Percentiles rank a stretch among this genome's conserved stretches.
Evolutionary conservation across 2,113 vertebrate genomes (phyloP).

Genomic region (Haemorhous mexicanus): DNA sequence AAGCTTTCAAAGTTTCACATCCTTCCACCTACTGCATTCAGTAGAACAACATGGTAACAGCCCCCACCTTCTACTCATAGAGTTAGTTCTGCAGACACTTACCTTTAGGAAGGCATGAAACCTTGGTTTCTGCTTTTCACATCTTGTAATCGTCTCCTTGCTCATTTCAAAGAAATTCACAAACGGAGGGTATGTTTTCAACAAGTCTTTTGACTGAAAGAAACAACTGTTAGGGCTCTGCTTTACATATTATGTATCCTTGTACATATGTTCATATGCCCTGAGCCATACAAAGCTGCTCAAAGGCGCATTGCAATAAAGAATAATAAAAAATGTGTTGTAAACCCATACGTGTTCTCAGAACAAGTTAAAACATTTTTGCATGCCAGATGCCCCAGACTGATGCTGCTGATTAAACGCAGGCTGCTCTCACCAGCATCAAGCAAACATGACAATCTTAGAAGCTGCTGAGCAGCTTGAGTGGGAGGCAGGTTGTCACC

Average conservation of each 20-base stretch:
- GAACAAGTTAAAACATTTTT: not conserved
- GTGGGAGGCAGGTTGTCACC: not conserved
- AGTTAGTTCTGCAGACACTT: not conserved
- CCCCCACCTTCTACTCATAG: not conserved
- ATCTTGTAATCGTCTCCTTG: constrained; percentile 93
- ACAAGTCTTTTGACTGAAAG: constrained; percentile 90
- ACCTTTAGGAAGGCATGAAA: constrained; percentile 99
- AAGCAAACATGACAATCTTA: not conserved
- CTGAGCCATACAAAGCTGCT: constrained; percentile 1
- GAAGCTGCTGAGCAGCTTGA: not conserved
- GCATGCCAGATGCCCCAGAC: not conserved
- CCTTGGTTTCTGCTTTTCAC: constrained; percentile 95
- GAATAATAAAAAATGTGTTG: not conserved
- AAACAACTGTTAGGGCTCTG: constrained; percentile 18
- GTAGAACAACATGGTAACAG: not conserved
- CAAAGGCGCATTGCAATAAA: constrained; percentile 2
- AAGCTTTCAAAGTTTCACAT: not conserved
- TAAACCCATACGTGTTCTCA: not conserved
- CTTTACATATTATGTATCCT: not conserved
- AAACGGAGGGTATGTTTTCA: constrained; percentile 94
- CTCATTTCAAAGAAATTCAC: constrained; percentile 99
- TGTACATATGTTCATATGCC: not conserved
- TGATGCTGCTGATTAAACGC: not conserved
- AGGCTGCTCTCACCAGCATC: not conserved
- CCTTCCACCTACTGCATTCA: not conserved